A percentile compares a stretch with the other conserved stretches of the same genome.
These are phyloP conservation scores for Epizoanthus scotinus DNA, from an alignment of 92 coral and sea anemone genomes.

Conservation along the genomic window DNA sequence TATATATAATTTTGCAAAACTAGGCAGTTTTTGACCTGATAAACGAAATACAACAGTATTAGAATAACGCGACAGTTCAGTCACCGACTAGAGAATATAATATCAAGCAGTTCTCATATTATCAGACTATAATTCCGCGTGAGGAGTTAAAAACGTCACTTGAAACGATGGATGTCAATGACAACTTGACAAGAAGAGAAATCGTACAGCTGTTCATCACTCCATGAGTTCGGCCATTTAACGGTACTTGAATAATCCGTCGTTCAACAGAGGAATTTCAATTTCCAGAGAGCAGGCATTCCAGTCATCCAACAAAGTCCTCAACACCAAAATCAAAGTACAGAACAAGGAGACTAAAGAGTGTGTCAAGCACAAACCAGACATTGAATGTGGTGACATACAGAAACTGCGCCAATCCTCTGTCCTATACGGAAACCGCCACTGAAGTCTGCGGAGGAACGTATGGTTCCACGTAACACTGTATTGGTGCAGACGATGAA, in stretches of 20 bases:
- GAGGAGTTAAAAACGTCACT: not conserved
- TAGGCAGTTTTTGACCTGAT: too few species aligned
- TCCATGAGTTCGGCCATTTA: slow-evolving; percentile 34
- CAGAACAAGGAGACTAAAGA: slow-evolving; percentile 59
- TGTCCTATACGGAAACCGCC: slow-evolving; percentile 41
- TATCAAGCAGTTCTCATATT: too few species aligned
- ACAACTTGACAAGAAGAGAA: slow-evolving; percentile 44
- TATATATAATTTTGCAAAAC: too few species aligned
- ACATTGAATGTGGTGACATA: slow-evolving; percentile 45
- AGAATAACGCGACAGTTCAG: too few species aligned
- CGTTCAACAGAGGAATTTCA: slow-evolving; percentile 41
- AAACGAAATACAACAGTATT: too few species aligned
- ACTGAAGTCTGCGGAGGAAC: slow-evolving; percentile 50
- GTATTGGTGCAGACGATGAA: slow-evolving; percentile 67
- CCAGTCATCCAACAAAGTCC: slow-evolving; percentile 52
- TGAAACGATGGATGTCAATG: slow-evolving; percentile 32
- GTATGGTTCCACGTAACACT: slow-evolving; percentile 49
- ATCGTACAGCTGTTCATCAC: slow-evolving; percentile 35
- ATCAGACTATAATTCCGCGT: slow-evolving; percentile 38
- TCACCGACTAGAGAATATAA: too few species aligned
- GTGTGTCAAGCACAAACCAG: slow-evolving; percentile 57
- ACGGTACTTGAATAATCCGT: slow-evolving; percentile 38
- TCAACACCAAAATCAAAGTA: slow-evolving; percentile 50
- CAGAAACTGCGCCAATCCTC: slow-evolving; percentile 35
- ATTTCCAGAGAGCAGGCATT: slow-evolving; percentile 50